Evolutionary conservation across 2,888 invertebrate genomes (phyloP), one percentile per base, ranked within the genome.

Genomic region (Nomada goodeniana): DNA sequence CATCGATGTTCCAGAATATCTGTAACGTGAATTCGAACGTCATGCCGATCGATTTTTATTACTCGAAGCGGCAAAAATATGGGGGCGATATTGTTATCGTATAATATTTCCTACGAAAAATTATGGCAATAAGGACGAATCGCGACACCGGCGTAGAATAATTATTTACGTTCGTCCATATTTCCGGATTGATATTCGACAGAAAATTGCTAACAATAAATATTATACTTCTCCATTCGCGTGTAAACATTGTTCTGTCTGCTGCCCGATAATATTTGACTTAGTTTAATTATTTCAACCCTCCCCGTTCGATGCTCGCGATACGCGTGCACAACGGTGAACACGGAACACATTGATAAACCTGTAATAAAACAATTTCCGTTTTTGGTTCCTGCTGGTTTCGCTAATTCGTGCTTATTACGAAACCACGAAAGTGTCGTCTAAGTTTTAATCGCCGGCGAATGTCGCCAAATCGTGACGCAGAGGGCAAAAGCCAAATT

Each of bases 401-500:
- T 18, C 26, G 1, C n/a, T n/a, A 15, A 42, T 63, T 13, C 11
- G 9, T 2, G 20, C 5, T 23, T 9, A 15, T 44, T 42, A 2
- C 18, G 13, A 52, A n/a, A 29, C 36, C 23, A 36, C 11, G 20
- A 64, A 47, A 57, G 3, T 29, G 42, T 20, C 20, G 13, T 67
- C 65, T n/a, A 23, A 44, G 55, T 42, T 57, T 42, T 26, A 18
- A 42, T 50, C 20, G 20, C 13, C 7, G 64, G 23, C 15, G 50
- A 42, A 59, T 42, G 29, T 59, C 26, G 47, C 20, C 55, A 26
- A 76, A 72, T 74, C 76, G 67, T 64, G 26, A 67, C 67, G 63
- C 26, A 55, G 60, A 50, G 42, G 42, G 59, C 72, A 50, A 77
- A 59, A 13, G 42, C 52, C 63, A 74, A 69, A 86, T 84, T 79